Evolutionary conservation across 2,113 vertebrate genomes (phyloP).

Genomic region (Stegastes partitus): DNA sequence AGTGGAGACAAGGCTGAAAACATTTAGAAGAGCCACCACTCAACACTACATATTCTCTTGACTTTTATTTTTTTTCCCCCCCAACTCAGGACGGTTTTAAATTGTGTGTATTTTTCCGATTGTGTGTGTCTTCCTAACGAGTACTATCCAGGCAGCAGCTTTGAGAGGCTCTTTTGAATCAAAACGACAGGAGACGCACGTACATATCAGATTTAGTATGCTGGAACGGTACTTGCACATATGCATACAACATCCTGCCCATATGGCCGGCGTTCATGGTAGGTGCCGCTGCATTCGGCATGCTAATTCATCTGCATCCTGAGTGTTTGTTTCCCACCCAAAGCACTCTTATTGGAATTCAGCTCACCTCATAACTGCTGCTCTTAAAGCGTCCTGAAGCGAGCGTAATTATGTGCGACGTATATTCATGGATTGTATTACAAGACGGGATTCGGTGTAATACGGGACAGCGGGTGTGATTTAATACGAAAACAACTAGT

Average conservation of each 20-base stretch:
- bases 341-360: constrained; percentile 8
- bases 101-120: not conserved
- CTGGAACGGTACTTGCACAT: constrained; percentile 29
- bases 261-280: constrained; percentile 28
- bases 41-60: not conserved
- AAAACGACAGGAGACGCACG: constrained; percentile 2
- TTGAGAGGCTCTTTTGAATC: constrained; percentile 17
- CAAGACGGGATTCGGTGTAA: not conserved
- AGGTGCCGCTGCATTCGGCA: constrained; percentile 21
- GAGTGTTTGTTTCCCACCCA: constrained; percentile 10
- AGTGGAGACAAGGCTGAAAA: not conserved
- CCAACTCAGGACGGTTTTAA: not conserved
- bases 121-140: not conserved
- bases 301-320: constrained; percentile 30
- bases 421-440: not conserved
- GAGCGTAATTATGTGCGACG: not conserved
- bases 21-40: not conserved
- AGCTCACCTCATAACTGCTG: constrained; percentile 5
- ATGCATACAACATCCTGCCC: constrained; percentile 24
- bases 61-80: not conserved
- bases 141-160: constrained; percentile 3
- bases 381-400: constrained; percentile 3
- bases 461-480: not conserved
- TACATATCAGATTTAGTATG: constrained; percentile 35
- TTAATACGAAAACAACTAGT: not conserved